phyloP scores from a whole-genome alignment of 2,113 vertebrate genomes.

The Embiotoca jacksoni region DNA sequence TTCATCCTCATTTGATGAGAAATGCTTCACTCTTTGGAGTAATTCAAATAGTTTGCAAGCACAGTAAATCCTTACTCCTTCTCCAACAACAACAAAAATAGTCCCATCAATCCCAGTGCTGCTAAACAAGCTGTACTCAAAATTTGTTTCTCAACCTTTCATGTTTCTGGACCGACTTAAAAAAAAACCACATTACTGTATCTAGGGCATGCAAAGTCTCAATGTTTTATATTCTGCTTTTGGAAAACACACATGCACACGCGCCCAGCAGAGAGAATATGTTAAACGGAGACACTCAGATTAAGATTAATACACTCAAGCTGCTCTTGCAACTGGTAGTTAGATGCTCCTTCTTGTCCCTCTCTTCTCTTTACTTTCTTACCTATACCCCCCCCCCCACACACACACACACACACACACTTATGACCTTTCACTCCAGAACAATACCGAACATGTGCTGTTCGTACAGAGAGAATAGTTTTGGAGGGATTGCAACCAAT shows the following conservation, averaged over 20 bases:
- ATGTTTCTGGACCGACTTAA: conserved; percentile 39
- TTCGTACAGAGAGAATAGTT: conserved; percentile 47
- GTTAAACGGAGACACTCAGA: conserved; percentile 15
- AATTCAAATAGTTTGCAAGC: conserved; percentile 50
- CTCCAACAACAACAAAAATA: conserved; percentile 34
- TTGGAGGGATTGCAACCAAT: conserved; percentile 73
- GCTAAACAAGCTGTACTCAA: conserved; percentile 50
- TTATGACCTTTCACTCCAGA: conserved; percentile 39
- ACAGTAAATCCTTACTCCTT: conserved; percentile 29
- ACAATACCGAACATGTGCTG: conserved; percentile 51
- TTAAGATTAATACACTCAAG: conserved; percentile 49
- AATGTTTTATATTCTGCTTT: conserved; percentile 62
- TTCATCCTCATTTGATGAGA: conserved; percentile 55
- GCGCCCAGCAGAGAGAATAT: conserved; percentile 32
- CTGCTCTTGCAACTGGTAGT: conserved; percentile 57
- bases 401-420: background rate
- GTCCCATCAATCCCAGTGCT: conserved; percentile 30
- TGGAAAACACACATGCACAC: conserved; percentile 49
- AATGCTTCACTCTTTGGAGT: conserved; percentile 43
- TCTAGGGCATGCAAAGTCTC: conserved; percentile 58
- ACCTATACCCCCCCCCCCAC: background rate
- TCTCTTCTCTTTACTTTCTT: conserved; percentile 26
- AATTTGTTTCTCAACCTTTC: conserved; percentile 40
- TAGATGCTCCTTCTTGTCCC: conserved; percentile 30
- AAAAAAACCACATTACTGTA: conserved; percentile 37